phyloP scores from a whole-genome alignment of 2,113 vertebrate genomes.

The Tragelaphus imberbis region DNA sequence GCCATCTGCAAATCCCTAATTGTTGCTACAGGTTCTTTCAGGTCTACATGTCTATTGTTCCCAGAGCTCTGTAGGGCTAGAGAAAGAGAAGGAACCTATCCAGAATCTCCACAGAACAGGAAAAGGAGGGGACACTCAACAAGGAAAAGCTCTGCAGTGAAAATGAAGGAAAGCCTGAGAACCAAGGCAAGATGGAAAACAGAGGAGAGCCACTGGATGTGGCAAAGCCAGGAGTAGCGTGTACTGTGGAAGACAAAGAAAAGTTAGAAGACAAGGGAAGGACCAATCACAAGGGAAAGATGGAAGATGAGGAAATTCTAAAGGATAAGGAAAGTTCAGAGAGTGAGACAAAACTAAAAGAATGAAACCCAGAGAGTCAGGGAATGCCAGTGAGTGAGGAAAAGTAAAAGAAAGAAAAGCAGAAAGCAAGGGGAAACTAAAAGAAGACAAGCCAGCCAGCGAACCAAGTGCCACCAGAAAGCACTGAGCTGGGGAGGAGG shows the following conservation, averaged over 20 bases:
- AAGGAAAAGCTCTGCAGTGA: constrained; percentile 27
- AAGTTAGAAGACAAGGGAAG: background rate
- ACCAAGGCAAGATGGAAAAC: constrained; percentile 10
- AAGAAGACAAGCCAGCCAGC: background rate
- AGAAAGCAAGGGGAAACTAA: background rate
- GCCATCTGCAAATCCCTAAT: background rate
- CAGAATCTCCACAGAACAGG: constrained; percentile 11
- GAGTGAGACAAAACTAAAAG: background rate
- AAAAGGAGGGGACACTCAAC: background rate
- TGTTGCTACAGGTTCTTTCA: background rate
- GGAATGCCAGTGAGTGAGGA: background rate
- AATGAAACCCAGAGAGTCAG: background rate
- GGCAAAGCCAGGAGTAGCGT: background rate
- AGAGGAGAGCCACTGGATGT: background rate
- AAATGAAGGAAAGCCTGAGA: constrained; percentile 38
- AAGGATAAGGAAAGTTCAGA: background rate
- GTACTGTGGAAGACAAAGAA: background rate
- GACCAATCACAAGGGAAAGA: background rate
- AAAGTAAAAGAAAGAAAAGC: background rate
- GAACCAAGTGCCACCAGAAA: background rate
- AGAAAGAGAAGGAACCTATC: background rate
- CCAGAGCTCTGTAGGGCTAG: background rate
- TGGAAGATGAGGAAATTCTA: background rate
- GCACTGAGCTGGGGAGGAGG: background rate
- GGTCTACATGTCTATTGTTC: background rate